Evolutionary conservation across 2,888 invertebrate genomes (phyloP).

Genomic region (Anorthoa munda): DNA sequence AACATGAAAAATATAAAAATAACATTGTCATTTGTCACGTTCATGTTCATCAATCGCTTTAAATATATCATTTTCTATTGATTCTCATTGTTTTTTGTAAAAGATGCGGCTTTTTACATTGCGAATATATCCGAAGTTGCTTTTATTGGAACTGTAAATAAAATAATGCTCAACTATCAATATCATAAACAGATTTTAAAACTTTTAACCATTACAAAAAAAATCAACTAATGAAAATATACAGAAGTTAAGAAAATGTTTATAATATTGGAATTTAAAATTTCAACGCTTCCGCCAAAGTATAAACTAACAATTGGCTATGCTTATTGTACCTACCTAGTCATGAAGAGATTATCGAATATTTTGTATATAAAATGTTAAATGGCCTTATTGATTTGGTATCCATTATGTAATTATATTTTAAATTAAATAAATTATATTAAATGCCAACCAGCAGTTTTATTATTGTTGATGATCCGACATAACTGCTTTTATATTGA

Average conservation of each 20-base stretch:
- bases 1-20: slow-evolving; percentile 69
- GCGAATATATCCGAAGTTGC: slow-evolving; percentile 78
- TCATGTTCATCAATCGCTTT: slow-evolving; percentile 63
- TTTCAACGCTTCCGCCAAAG: slow-evolving; percentile 71
- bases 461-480: neutral
- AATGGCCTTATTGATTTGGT: slow-evolving; percentile 78
- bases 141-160: slow-evolving; percentile 80
- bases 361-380: slow-evolving; percentile 89
- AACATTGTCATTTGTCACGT: slow-evolving; percentile 70
- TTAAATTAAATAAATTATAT: slow-evolving; percentile 83
- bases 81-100: slow-evolving; percentile 70
- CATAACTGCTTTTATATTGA: too few relatives aligned
- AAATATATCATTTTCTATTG: slow-evolving; percentile 64
- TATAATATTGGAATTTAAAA: slow-evolving; percentile 65
- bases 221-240: neutral
- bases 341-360: slow-evolving; percentile 86
- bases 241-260: slow-evolving; percentile 56
- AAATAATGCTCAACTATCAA: slow-evolving; percentile 78
- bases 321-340: slow-evolving; percentile 84
- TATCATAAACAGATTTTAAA: slow-evolving; percentile 61
- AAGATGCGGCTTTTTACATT: slow-evolving; percentile 82
- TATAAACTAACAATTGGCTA: slow-evolving; percentile 78
- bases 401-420: slow-evolving; percentile 83
- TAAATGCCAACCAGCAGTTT: slow-evolving; percentile 67
- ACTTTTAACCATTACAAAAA: neutral